Evolutionary conservation across 2,888 invertebrate genomes (phyloP).

Genomic region (Epinotia ramella): DNA sequence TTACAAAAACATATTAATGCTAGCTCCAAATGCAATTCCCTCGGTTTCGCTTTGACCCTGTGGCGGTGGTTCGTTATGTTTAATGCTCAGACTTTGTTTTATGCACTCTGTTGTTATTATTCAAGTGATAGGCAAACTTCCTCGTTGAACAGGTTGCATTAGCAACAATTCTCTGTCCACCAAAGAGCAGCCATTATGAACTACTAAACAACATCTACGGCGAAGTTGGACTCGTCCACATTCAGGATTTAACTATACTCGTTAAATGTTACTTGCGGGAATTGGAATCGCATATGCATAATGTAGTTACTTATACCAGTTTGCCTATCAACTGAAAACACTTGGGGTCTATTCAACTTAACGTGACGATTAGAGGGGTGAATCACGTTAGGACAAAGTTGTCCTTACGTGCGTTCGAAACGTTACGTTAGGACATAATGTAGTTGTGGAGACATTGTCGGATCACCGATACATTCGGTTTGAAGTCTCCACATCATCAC

Average conservation of each 20-base stretch:
- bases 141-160: slow-evolving; percentile 61
- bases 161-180: slow-evolving; percentile 68
- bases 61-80: slow-evolving; percentile 26
- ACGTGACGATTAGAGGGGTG: neutral
- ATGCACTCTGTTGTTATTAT: slow-evolving; percentile 37
- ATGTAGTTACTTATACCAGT: slow-evolving; percentile 15
- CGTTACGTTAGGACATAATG: no score
- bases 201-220: slow-evolving; percentile 68
- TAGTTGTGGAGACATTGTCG: no score
- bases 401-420: no score
- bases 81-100: slow-evolving; percentile 24
- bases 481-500: no score
- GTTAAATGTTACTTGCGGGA: slow-evolving; percentile 55
- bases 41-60: slow-evolving; percentile 7
- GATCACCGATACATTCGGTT: no score
- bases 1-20: slow-evolving; percentile 1
- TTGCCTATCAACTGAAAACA: neutral
- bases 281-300: slow-evolving; percentile 58
- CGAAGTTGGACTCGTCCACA: slow-evolving; percentile 71
- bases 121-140: slow-evolving; percentile 49
- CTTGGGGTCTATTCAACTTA: neutral
- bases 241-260: slow-evolving; percentile 69
- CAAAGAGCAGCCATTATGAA: slow-evolving; percentile 72
- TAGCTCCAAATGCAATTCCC: slow-evolving; percentile 5
- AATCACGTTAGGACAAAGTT: no score